phyloP scores from a whole-genome alignment of 2,888 invertebrate species.

The Bembecia ichneumoniformis region DNA sequence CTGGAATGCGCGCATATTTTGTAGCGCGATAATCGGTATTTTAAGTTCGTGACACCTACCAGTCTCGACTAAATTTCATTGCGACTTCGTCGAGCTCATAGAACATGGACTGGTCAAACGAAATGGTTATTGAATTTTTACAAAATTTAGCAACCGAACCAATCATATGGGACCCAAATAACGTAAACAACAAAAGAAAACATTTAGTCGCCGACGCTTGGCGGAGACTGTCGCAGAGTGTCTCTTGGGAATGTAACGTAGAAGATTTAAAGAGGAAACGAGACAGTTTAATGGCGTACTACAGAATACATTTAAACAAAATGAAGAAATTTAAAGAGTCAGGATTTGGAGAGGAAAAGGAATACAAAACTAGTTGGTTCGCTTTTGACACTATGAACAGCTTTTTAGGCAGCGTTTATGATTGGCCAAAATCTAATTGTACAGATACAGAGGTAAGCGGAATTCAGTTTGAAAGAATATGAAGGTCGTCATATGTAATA shows the following conservation, averaged over 20 bases:
- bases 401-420: neutral
- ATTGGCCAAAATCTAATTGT: neutral
- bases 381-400: neutral
- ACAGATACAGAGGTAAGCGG: neutral
- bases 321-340: neutral
- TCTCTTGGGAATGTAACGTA: neutral
- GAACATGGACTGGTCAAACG: constrained; percentile 1
- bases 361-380: neutral
- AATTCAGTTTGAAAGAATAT: too few species aligned
- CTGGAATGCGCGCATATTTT: too few species aligned
- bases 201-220: neutral
- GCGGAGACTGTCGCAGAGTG: neutral
- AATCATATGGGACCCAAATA: neutral
- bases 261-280: constrained; percentile 1
- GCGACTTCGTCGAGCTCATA: too few species aligned
- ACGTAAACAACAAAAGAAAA: neutral
- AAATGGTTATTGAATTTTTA: neutral
- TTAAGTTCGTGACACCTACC: too few species aligned
- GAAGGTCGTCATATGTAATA: too few species aligned
- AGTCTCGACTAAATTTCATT: too few species aligned
- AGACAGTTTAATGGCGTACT: neutral
- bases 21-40: too few species aligned
- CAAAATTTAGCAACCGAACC: neutral
- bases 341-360: neutral
- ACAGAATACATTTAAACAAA: neutral